Conservation (phyloP, 1,140 invertebrate genomes). For the Calephelis virginiensis region DNA sequence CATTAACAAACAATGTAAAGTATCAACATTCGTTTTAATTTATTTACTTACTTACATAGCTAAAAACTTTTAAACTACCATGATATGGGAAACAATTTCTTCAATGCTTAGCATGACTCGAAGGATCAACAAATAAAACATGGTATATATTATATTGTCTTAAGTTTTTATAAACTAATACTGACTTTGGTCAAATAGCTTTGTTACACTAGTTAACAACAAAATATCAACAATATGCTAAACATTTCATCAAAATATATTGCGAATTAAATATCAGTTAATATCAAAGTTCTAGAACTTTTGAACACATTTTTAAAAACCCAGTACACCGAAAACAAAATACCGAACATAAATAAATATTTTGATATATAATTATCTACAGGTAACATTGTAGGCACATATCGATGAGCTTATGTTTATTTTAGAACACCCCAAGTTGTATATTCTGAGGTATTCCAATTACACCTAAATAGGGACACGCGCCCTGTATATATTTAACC, state of each 20-base stretch:
- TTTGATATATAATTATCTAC: conserved; percentile 64
- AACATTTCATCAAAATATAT: conserved; percentile 54
- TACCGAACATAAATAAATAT: conserved; percentile 60
- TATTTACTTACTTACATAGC: conserved; percentile 57
- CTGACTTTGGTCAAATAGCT: conserved; percentile 79
- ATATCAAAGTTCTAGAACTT: conserved; percentile 63
- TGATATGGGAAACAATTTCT: conserved; percentile 63
- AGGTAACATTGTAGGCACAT: conserved; percentile 78
- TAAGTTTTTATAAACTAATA: conserved; percentile 65
- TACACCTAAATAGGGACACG: neutral
- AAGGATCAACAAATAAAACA: conserved; percentile 58
- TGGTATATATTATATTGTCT: conserved; percentile 42
- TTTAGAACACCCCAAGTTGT: conserved; percentile 33
- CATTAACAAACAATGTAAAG: conserved; percentile 73
- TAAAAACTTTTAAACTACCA: conserved; percentile 51
- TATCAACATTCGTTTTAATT: conserved; percentile 42
- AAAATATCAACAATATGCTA: conserved; percentile 75
- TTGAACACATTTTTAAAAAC: conserved; percentile 65
- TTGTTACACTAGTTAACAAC: conserved; percentile 76
- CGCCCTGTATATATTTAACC: conserved; percentile 41
- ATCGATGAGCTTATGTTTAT: conserved; percentile 64
- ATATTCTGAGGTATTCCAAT: neutral
- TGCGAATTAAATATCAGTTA: conserved; percentile 70
- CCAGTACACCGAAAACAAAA: conserved; percentile 60
- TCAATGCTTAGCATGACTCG: conserved; percentile 57